These are phyloP conservation scores for Drosophila kanapiae DNA, from an alignment of 1,140 invertebrate genomes.

Conservation along the genomic window DNA sequence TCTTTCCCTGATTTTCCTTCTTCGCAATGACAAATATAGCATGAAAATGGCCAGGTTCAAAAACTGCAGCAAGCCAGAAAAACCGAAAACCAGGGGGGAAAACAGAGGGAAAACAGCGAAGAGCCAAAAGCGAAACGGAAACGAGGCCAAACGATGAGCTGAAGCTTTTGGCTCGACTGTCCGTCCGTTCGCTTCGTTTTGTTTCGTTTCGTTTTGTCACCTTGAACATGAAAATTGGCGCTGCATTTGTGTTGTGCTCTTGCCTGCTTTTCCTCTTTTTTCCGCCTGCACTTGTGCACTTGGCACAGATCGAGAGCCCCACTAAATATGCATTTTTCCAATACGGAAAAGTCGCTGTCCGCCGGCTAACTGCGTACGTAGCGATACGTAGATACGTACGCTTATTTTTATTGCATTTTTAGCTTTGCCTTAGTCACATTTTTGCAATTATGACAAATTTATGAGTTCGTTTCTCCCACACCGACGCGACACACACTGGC, in stretches of 20 bases:
- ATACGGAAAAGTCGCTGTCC: conserved; percentile 41
- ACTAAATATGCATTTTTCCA: conserved; percentile 56
- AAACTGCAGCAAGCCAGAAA: conserved; percentile 53
- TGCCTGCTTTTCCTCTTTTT: conserved; percentile 46
- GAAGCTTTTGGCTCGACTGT: conserved; percentile 72
- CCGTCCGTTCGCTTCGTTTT: conserved; percentile 48
- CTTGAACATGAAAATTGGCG: conserved; percentile 58
- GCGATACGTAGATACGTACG: conserved; percentile 21
- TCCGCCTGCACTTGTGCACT: conserved; percentile 55
- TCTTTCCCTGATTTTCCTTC: conserved; percentile 13
- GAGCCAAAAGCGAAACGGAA: conserved; percentile 42
- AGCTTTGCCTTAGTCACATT: conserved; percentile 70
- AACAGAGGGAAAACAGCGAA: conserved; percentile 12
- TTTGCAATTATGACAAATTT: conserved; percentile 82
- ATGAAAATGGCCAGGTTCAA: conserved; percentile 40
- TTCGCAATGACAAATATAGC: conserved; percentile 40
- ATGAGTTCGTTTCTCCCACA: conserved; percentile 82
- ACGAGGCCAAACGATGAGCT: conserved; percentile 67
- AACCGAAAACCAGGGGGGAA: background rate
- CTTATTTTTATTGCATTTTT: conserved; percentile 76
- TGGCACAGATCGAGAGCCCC: conserved; percentile 63
- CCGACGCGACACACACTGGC: conserved; percentile 28
- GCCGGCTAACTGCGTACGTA: conserved; percentile 38
- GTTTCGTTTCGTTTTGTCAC: conserved; percentile 48
- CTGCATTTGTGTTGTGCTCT: conserved; percentile 52